Base-by-base conservation (phyloP, 2,888 invertebrate genomes). In the Patella ulyssiponensis region DNA sequence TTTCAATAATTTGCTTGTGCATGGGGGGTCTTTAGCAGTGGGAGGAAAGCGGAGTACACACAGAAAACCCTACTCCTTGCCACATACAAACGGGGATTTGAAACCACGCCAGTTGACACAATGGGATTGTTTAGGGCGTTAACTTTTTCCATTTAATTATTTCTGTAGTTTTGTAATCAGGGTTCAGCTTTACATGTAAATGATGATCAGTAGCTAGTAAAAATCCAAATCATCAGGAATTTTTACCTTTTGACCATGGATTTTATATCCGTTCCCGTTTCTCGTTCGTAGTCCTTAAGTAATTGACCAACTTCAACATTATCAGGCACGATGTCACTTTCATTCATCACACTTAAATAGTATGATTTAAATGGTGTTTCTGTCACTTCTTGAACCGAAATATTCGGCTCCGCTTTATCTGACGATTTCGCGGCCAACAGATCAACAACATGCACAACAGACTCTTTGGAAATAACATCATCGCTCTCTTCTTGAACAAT, bases 301-400 rank as follows among this genome's bases (percentile, higher is more conserved):
- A 89, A 74, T 33, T 82, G 80, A 9, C 79, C 76, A 51, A 88
- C 84, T 84, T 89, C 74, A 53, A 73, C 74, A n/a, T 82, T 79
- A 15, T 77, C 79, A 2, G 33, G 53, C 14, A 76, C 73, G 33
- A 69, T 52, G 54, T 69, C 73, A 14, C 83, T 78, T 74, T 88
- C 88, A n/a, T 87, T 86, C 75, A 88, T 80, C 33, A 88, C 88
- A 81, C 83, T 83, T 17, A 89, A 77, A 77, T 86, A 87, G 78
- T 83, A 86, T 5, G 88, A 76, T 15, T 77, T 58, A n/a, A 87
- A 79, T 2, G 54, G 44, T 1, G 44, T 27, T 1, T 52, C 53
- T 33, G 44, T 52, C n/a, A 27, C 12, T 58, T 56, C 56, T 53
- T 17, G 11, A 23, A 14, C 3, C 11, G 20, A 20, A 44, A 44